phyloP scores from a whole-genome alignment of 1,140 invertebrate species.

The Akabosia matsudoensis region DNA sequence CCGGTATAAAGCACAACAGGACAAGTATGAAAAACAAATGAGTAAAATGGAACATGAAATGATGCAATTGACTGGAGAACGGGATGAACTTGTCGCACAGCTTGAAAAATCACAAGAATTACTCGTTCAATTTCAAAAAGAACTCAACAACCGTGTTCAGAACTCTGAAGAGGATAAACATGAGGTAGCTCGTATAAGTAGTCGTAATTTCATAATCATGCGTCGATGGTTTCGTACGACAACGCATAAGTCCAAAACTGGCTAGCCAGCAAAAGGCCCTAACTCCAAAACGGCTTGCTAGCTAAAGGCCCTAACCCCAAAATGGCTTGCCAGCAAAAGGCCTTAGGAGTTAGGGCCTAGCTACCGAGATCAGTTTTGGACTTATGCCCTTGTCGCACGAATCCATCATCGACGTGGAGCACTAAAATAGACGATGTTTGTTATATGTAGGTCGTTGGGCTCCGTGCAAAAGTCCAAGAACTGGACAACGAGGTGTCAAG shows the following conservation, averaged over 20 bases:
- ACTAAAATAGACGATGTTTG: neutral
- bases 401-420: too few species aligned
- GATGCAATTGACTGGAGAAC: constrained; percentile 76
- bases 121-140: constrained; percentile 86
- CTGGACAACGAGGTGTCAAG: constrained; percentile 35
- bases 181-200: too few species aligned
- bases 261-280: too few species aligned
- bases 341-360: too few species aligned
- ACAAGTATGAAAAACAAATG: constrained; percentile 69
- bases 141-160: constrained; percentile 54
- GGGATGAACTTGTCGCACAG: constrained; percentile 81
- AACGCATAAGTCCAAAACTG: too few species aligned
- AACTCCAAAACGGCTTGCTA: too few species aligned
- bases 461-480: constrained; percentile 32
- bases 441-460: constrained; percentile 1
- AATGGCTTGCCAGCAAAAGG: too few species aligned
- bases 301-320: too few species aligned
- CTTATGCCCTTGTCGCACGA: too few species aligned
- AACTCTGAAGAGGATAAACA: constrained; percentile 15
- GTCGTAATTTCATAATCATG: too few species aligned
- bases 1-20: constrained; percentile 66
- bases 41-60: constrained; percentile 74
- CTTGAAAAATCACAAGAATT: constrained; percentile 89
- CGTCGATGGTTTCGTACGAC: too few species aligned
- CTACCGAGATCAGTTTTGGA: too few species aligned